phyloP scores from a whole-genome alignment of 2,888 invertebrate genomes.

The Machimus atricapillus region DNA sequence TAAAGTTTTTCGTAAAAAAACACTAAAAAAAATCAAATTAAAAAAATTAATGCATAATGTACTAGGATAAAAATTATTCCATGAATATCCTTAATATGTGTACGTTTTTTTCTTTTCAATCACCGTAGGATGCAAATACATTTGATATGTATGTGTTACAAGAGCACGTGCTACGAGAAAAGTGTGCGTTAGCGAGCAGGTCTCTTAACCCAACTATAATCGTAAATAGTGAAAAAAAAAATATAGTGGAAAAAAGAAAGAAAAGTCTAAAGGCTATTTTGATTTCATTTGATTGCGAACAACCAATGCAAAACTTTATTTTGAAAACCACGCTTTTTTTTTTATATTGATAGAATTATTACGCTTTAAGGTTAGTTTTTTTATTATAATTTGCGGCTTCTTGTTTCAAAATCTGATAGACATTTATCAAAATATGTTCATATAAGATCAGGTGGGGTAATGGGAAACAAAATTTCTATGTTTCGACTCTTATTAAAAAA shows the following conservation, averaged over 20 bases:
- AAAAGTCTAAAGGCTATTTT: not conserved
- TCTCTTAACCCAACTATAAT: not conserved
- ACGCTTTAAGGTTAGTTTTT: not conserved
- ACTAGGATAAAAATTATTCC: conserved; percentile 5
- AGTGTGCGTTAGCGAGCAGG: not conserved
- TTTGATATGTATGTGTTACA: conserved; percentile 10
- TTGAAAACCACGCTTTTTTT: not conserved
- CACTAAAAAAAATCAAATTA: conserved; percentile 10
- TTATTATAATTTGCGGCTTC: not conserved
- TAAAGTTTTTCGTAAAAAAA: conserved; percentile 28
- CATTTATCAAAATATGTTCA: no score
- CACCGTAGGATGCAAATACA: not conserved
- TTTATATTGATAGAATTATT: not conserved
- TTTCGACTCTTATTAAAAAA: no score
- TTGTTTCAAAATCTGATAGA: not conserved
- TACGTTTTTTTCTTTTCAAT: not conserved
- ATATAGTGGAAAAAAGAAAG: not conserved
- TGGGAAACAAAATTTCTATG: no score
- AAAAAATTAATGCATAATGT: conserved; percentile 11
- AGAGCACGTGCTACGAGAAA: not conserved
- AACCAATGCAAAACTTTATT: not conserved
- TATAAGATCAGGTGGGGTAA: no score
- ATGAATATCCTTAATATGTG: conserved; percentile 23
- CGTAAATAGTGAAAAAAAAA: not conserved
- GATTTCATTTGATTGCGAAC: not conserved